A percentile compares a stretch with the other conserved stretches of the same genome.
These are phyloP conservation scores for Acleris literana DNA, from an alignment of 2,888 invertebrate genomes.

Conservation along the genomic window DNA sequence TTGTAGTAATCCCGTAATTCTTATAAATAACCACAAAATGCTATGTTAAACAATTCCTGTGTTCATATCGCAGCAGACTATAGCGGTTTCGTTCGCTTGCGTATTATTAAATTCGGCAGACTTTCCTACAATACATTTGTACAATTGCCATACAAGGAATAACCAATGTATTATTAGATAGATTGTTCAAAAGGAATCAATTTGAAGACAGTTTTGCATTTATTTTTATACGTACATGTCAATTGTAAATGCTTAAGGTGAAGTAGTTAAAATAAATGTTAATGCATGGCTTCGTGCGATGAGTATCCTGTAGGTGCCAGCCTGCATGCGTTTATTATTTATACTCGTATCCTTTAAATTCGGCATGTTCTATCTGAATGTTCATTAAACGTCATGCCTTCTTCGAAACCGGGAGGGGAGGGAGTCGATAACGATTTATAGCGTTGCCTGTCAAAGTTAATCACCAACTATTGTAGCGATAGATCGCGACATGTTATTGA, in stretches of 20 bases:
- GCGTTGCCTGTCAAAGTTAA: constrained; percentile 9
- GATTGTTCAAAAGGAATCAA: constrained; percentile 25
- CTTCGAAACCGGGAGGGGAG: no score
- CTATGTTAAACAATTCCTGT: neutral
- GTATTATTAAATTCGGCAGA: constrained; percentile 4
- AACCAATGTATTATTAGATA: constrained; percentile 25
- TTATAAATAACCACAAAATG: neutral
- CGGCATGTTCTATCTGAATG: no score
- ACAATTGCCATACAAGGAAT: constrained; percentile 6
- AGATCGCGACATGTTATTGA: neutral
- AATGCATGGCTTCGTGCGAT: no score
- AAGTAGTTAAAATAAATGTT: neutral
- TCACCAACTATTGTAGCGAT: neutral
- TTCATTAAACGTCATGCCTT: no score
- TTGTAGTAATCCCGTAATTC: no score
- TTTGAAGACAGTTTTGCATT: constrained; percentile 33
- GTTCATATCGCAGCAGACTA: neutral
- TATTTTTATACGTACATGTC: constrained; percentile 14
- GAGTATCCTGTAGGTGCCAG: neutral
- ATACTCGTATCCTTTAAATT: constrained; percentile 7
- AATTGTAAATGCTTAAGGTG: neutral
- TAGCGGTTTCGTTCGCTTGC: neutral
- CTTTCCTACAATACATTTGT: constrained; percentile 1
- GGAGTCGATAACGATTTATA: neutral
- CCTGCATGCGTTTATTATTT: neutral